Conservation (phyloP, 1,140 invertebrate species). For the Lepidurus packardi region DNA sequence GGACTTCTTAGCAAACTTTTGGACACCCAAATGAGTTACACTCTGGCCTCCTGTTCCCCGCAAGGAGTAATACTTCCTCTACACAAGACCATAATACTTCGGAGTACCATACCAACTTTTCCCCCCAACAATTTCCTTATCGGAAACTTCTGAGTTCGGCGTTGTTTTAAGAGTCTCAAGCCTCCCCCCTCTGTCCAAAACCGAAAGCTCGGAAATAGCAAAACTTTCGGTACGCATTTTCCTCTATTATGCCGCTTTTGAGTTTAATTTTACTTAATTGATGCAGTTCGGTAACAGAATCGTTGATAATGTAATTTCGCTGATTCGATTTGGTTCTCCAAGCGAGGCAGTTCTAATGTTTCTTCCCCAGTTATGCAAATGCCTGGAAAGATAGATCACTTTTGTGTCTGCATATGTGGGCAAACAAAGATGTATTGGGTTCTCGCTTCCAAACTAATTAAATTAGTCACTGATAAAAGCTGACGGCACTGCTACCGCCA, state of each 20-base stretch:
- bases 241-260: neutral
- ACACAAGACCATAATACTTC: neutral
- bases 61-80: neutral
- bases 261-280: neutral
- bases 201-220: neutral
- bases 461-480: constrained; percentile 19
- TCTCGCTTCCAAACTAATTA: constrained; percentile 15
- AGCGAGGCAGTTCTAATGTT: neutral
- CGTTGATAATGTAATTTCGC: neutral
- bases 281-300: neutral
- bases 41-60: neutral
- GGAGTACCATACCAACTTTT: constrained; percentile 1
- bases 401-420: neutral
- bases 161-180: neutral
- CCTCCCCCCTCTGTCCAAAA: neutral
- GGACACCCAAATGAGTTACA: neutral
- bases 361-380: neutral
- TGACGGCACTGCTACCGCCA: neutral
- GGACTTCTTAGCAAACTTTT: neutral
- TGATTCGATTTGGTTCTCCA: neutral
- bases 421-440: constrained; percentile 13
- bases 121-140: constrained; percentile 1
- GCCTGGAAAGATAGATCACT: neutral
- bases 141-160: neutral
- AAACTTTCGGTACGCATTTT: neutral